Conservation (phyloP, 2,113 vertebrate genomes). For the Scalopus aquaticus region DNA sequence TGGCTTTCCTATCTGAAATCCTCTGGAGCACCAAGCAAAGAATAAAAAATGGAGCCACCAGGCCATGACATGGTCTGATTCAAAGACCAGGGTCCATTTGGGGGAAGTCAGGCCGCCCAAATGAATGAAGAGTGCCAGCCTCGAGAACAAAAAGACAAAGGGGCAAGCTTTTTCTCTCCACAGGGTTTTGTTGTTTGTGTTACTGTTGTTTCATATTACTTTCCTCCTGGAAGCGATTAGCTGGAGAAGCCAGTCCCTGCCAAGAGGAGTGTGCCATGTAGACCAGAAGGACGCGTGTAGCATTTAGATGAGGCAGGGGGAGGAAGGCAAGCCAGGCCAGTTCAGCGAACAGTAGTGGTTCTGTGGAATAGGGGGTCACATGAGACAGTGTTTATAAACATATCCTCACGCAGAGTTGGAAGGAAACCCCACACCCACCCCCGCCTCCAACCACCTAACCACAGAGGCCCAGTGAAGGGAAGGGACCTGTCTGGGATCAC, state of each 20-base stretch:
- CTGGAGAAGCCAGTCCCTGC: neutral
- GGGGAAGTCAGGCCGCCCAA: neutral
- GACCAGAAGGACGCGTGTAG: neutral
- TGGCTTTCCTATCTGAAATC: slow-evolving; percentile 40
- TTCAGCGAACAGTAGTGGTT: neutral
- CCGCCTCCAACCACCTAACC: neutral
- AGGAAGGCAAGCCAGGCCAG: fast-evolving
- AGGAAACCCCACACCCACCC: neutral
- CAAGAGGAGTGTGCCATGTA: neutral
- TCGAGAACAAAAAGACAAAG: neutral
- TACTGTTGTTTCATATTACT: neutral
- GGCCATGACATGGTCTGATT: neutral
- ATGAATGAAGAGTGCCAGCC: neutral
- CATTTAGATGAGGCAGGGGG: neutral
- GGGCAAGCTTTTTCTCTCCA: neutral
- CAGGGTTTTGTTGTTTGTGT: neutral
- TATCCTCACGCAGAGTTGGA: neutral
- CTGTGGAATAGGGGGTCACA: neutral
- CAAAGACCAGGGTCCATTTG: neutral
- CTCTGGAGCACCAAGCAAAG: neutral
- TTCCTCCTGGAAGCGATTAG: slow-evolving; percentile 27
- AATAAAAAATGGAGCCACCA: neutral
- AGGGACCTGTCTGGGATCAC: neutral
- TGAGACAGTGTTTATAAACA: neutral
- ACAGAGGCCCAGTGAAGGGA: neutral